Percentiles rank a stretch among this genome's conserved stretches.
Evolutionary conservation across 2,797 vertebrate genomes (phyloP).

Genomic region (Luscinia luscinia): DNA sequence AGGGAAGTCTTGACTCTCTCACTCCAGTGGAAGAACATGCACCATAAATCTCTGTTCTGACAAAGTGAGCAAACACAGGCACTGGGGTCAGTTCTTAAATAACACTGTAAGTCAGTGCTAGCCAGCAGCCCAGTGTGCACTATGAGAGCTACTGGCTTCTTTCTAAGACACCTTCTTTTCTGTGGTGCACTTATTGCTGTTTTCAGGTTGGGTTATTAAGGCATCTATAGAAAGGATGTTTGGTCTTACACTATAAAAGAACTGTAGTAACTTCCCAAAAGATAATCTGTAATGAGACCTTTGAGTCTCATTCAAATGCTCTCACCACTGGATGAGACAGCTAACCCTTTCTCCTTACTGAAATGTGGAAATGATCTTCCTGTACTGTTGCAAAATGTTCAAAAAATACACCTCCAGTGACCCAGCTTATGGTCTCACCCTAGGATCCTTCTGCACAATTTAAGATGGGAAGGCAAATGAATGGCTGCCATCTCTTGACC

Average conservation of each 20-base stretch:
- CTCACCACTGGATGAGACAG: not conserved
- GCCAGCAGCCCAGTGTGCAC: not conserved
- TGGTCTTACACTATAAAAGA: not conserved
- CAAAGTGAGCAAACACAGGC: not conserved
- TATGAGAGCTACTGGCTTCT: not conserved
- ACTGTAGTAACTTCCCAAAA: not conserved
- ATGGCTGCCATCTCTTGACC: not conserved
- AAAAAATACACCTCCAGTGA: not conserved
- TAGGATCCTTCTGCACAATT: not conserved
- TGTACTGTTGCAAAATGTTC: not conserved
- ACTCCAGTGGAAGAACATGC: not conserved
- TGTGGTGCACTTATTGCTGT: not conserved
- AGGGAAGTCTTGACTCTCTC: not conserved
- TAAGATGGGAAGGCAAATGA: not conserved
- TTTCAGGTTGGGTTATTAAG: not conserved
- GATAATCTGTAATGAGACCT: not conserved
- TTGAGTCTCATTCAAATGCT: not conserved
- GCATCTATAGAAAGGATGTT: not conserved
- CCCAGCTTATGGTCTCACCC: not conserved
- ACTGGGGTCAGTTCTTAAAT: not conserved
- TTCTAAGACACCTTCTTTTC: not conserved
- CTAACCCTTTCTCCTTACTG: not conserved
- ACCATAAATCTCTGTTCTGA: constrained; percentile 16
- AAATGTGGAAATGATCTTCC: not conserved
- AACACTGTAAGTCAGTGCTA: not conserved